Percentiles rank a stretch among this genome's conserved stretches.
Evolutionary conservation across 2,797 vertebrate species (phyloP).

Genomic region (Xenopus petersii): DNA sequence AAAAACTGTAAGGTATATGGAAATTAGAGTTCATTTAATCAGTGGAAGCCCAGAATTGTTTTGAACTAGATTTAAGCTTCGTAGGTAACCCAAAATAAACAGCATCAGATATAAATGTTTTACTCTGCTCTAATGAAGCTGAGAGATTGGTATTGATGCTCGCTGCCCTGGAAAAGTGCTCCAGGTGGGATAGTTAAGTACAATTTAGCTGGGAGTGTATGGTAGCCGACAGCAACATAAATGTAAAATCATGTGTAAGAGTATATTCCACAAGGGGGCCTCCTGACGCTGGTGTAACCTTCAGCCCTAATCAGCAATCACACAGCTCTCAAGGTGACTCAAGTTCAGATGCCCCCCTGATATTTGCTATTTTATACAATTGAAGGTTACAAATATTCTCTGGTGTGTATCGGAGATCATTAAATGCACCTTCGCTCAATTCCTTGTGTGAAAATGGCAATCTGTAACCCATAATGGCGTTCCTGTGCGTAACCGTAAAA

Average conservation of each 20-base stretch:
- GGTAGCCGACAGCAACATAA: background rate
- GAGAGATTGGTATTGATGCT: background rate
- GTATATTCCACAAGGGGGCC: background rate
- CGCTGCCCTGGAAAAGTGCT: background rate
- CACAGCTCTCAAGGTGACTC: slow-evolving; percentile 7
- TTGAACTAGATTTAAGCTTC: too few relatives aligned
- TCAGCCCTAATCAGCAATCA: background rate
- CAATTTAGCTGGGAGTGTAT: background rate
- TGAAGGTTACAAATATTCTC: background rate
- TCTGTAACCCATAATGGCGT: background rate
- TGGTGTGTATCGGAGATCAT: background rate
- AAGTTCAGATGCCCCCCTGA: background rate
- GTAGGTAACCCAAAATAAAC: too few relatives aligned
- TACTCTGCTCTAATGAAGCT: too few relatives aligned
- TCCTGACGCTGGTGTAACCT: background rate
- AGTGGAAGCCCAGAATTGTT: too few relatives aligned
- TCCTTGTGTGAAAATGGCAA: background rate
- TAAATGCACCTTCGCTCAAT: background rate
- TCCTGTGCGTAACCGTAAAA: background rate
- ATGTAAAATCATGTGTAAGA: background rate
- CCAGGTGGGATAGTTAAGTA: background rate
- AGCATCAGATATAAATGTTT: too few relatives aligned
- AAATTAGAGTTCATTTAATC: too few relatives aligned
- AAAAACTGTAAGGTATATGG: too few relatives aligned
- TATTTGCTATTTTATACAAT: background rate